Base-by-base conservation (phyloP, 2,113 vertebrate genomes). In the Calidris pygmaea region DNA sequence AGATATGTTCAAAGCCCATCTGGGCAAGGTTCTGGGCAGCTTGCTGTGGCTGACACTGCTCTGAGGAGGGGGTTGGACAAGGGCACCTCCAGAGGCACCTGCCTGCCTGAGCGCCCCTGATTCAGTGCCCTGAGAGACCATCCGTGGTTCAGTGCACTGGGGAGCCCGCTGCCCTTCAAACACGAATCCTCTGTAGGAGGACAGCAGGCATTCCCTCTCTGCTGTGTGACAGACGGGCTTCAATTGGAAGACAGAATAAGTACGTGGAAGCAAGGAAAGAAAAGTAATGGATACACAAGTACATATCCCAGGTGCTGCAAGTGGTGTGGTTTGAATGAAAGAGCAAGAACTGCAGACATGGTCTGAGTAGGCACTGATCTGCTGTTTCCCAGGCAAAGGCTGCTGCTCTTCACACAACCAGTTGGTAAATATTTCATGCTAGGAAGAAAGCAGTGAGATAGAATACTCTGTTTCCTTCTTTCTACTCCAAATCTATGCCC, bases 181-280 rank as follows among this genome's bases (percentile, higher is more conserved):
- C 9, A n/a, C 0, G 0, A 16, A 27, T 58, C 59, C 37, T 82
- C 10, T 58, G 34, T 22, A 53, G 59, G 39, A 85, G 3, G 21
- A 23, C 5, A 2, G 14, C 5, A 52, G 67, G 19, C 27, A n/a
- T 63, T 4, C 16, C 35, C 4, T 13, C 23, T 32, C 73, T 41
- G 65, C 0, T 0, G 3, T 19, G 17, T 30, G n/a, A 18, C 0
- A 0, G 29, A 21, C 27, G 53, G 23, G 45, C 45, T 81, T 62
- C 50, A 17, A 4, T 12, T 0, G 0, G 13, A 74, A 52, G 21
- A 35, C 7, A 14, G 48, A 59, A 22, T 26, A 75, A 79, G 29
- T 12, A 32, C 3, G 8, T 9, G 45, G 19, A 52, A 79, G 47
- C 14, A 30, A 71, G 41, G 50, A 48, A 53, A 45, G 27, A 53